These are phyloP conservation scores for Amphiprion ocellaris DNA, from an alignment of 2,113 vertebrate species.

Conservation along the genomic window DNA sequence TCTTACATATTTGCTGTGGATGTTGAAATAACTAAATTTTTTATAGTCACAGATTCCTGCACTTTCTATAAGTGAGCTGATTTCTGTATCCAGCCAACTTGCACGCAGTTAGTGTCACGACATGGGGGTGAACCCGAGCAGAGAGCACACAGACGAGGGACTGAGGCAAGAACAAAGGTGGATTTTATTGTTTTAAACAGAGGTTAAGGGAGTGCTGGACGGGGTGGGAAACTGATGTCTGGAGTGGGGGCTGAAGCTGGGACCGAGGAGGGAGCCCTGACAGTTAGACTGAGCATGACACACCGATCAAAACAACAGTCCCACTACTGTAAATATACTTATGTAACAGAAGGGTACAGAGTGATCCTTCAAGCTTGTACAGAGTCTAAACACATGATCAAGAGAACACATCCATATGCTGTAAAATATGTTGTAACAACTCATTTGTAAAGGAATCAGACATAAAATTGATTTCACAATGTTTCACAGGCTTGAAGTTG, in stretches of 20 bases:
- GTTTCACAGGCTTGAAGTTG: neutral
- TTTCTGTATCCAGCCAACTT: neutral
- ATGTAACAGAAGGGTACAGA: constrained; percentile 14
- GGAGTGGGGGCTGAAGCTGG: too few species aligned
- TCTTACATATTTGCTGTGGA: neutral
- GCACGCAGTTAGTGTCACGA: neutral
- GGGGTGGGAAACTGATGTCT: too few species aligned
- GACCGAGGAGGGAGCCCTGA: too few species aligned
- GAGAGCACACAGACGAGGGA: too few species aligned
- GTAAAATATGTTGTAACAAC: neutral
- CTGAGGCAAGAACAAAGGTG: too few species aligned
- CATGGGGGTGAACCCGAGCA: too few species aligned
- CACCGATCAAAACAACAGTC: neutral
- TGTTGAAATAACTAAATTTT: neutral
- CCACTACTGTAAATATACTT: constrained; percentile 6
- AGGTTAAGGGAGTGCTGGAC: too few species aligned
- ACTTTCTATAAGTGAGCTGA: neutral
- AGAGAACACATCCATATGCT: neutral
- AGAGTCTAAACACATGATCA: constrained; percentile 31
- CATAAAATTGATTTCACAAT: constrained; percentile 8
- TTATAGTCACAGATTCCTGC: neutral
- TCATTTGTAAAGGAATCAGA: neutral
- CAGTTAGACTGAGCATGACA: neutral
- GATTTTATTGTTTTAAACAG: too few species aligned
- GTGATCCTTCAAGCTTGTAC: constrained; percentile 5